A percentile compares a stretch with the other conserved stretches of the same genome.
Evolutionary conservation across 2,888 invertebrate species (phyloP).

Genomic region (Agrotis segetum): DNA sequence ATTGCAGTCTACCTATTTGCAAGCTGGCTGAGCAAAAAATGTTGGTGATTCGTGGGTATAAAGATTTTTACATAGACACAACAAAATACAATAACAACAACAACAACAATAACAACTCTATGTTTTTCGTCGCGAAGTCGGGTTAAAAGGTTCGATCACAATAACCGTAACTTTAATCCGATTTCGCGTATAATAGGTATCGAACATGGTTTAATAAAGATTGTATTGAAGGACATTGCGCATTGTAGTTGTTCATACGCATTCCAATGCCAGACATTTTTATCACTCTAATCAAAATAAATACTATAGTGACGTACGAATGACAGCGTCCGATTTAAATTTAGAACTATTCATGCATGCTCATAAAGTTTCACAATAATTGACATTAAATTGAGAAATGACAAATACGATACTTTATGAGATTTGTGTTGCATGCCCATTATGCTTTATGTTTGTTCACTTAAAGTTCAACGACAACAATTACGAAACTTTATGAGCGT

Average conservation of each 20-base stretch:
- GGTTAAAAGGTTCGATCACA: too few relatives aligned
- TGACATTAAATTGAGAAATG: conserved; percentile 22
- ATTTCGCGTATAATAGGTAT: too few relatives aligned
- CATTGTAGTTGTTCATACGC: conserved; percentile 1
- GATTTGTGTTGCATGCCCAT: conserved; percentile 6
- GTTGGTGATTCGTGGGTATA: too few relatives aligned
- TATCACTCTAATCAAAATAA: conserved; percentile 23
- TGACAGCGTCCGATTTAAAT: conserved; percentile 8
- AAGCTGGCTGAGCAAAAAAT: too few relatives aligned
- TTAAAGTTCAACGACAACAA: conserved; percentile 48
- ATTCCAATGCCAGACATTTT: conserved; percentile 15
- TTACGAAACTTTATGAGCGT: conserved; percentile 34
- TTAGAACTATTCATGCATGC: conserved; percentile 4
- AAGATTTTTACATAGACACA: too few relatives aligned
- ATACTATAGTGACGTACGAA: conserved; percentile 12
- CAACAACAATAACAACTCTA: too few relatives aligned
- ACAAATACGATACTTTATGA: conserved; percentile 34
- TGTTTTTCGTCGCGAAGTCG: too few relatives aligned
- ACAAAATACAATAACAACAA: too few relatives aligned
- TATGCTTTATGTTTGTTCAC: conserved; percentile 19
- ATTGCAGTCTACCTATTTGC: too few relatives aligned
- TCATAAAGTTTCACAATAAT: conserved; percentile 38
- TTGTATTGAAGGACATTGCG: background rate
- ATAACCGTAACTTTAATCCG: too few relatives aligned
- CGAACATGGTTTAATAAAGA: background rate